Conservation (phyloP, 2,888 invertebrate species). For the Strigamia crassipes region DNA sequence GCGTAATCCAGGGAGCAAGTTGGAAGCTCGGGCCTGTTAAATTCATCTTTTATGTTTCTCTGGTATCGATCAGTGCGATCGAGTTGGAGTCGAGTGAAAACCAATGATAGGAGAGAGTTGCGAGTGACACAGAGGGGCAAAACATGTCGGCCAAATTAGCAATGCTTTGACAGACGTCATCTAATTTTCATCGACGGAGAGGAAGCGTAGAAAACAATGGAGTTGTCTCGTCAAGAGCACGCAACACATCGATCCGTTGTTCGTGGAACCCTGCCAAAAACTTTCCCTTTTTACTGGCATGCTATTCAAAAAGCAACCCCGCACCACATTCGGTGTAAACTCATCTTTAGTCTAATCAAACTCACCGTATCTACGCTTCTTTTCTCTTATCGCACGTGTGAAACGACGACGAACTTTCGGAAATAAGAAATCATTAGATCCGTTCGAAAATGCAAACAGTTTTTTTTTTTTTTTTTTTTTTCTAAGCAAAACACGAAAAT, state of each 20-base stretch:
- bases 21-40: background rate
- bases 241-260: constrained; percentile 23
- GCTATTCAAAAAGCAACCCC: background rate
- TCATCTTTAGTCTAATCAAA: background rate
- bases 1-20: constrained; percentile 18
- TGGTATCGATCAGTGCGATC: constrained; percentile 32
- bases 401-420: background rate
- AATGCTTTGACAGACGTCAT: constrained; percentile 42
- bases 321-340: background rate
- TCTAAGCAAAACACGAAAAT: no score
- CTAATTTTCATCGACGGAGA: constrained; percentile 36
- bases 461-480: no score
- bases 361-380: background rate
- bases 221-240: constrained; percentile 40
- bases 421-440: background rate
- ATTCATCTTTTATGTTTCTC: constrained; percentile 33
- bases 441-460: no score
- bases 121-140: background rate
- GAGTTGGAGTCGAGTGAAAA: background rate
- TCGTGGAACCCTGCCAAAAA: constrained; percentile 9
- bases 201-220: constrained; percentile 28
- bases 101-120: constrained; percentile 1
- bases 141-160: constrained; percentile 40
- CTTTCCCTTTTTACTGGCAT: background rate
- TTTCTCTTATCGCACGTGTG: no score